phyloP scores from a whole-genome alignment of 1,140 invertebrate genomes.

The Telenomus remus region DNA sequence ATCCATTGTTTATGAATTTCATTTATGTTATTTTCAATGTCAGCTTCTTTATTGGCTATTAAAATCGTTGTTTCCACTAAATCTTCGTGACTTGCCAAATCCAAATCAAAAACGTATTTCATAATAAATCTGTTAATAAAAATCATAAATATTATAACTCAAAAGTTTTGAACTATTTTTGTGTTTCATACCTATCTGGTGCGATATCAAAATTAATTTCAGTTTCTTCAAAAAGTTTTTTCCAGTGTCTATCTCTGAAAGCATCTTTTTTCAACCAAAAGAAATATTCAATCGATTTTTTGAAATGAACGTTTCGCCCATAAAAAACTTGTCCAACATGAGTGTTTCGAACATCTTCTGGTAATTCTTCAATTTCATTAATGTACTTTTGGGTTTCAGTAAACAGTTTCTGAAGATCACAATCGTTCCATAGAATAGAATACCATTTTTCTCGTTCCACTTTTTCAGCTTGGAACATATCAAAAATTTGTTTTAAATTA shows the following conservation, averaged over 20 bases:
- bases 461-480: constrained; percentile 87
- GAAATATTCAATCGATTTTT: constrained; percentile 89
- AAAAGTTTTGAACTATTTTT: constrained; percentile 74
- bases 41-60: constrained; percentile 89
- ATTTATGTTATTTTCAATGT: constrained; percentile 88
- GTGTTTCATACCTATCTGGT: constrained; percentile 79
- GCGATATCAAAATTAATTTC: constrained; percentile 90
- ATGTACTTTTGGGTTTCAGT: constrained; percentile 92
- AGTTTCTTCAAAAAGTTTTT: constrained; percentile 89
- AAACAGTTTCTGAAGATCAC: constrained; percentile 87
- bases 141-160: neutral
- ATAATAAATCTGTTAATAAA: constrained; percentile 81
- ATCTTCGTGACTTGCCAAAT: constrained; percentile 88
- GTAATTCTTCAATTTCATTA: constrained; percentile 82
- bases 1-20: constrained; percentile 87
- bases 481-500: constrained; percentile 84
- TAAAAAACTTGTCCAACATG: constrained; percentile 82
- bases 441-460: constrained; percentile 86
- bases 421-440: constrained; percentile 88
- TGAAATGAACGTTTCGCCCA: constrained; percentile 90
- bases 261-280: constrained; percentile 93
- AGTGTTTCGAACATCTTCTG: constrained; percentile 76
- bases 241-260: constrained; percentile 90
- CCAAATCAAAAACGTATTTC: constrained; percentile 93
- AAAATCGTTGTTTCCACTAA: constrained; percentile 89